These are phyloP conservation scores for Oostethus manadensis DNA, from an alignment of 2,113 vertebrate species.

Conservation along the genomic window DNA sequence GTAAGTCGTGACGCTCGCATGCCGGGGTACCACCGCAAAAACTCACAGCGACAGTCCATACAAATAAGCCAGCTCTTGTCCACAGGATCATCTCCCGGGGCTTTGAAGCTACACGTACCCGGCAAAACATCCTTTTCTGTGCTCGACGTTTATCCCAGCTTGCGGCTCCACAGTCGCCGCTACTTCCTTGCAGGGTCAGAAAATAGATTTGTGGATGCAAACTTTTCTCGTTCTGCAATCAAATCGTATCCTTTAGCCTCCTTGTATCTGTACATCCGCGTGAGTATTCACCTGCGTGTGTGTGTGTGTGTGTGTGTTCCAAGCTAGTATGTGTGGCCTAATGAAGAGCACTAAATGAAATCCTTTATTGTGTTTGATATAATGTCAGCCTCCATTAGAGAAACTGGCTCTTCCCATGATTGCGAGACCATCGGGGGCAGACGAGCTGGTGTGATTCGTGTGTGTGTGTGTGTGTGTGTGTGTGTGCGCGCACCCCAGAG, in stretches of 20 bases:
- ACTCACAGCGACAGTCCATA: no score
- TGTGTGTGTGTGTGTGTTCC: conserved; percentile 31
- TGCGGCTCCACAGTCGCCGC: no score
- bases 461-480: conserved; percentile 20
- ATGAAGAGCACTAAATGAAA: conserved; percentile 95
- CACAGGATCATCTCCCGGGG: no score
- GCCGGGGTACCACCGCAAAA: no score
- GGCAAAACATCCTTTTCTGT: no score
- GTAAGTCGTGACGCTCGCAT: no score
- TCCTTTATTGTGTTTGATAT: conserved; percentile 99
- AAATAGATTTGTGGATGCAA: background rate
- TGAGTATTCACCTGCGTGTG: conserved; percentile 10
- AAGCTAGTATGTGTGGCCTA: conserved; percentile 62
- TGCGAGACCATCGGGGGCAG: conserved; percentile 67
- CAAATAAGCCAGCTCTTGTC: no score
- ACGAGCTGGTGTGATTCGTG: conserved; percentile 27
- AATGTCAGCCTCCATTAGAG: conserved; percentile 96
- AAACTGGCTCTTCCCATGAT: conserved; percentile 67
- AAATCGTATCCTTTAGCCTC: conserved; percentile 65
- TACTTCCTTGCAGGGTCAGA: no score
- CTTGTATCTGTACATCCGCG: background rate
- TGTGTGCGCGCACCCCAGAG: conserved; percentile 47
- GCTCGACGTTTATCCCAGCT: no score
- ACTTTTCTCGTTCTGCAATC: conserved; percentile 60
- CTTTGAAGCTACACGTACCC: no score